Conservation (phyloP, 2,113 vertebrate genomes). For the Athene cunicularia region DNA sequence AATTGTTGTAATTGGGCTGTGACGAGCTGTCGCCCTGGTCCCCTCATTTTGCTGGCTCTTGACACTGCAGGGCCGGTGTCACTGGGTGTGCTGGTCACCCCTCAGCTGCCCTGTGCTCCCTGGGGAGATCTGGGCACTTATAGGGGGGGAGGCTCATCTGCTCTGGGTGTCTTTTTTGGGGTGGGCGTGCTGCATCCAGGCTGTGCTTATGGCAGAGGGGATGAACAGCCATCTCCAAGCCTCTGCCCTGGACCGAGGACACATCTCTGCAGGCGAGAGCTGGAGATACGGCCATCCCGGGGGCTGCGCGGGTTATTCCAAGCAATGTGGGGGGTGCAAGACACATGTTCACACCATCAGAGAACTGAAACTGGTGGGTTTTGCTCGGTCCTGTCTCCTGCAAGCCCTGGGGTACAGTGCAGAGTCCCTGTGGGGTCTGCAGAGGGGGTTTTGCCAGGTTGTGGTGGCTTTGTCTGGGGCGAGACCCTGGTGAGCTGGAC, state of each 20-base stretch:
- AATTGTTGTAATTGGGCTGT: background rate
- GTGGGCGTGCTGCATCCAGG: fast-evolving
- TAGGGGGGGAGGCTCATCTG: fast-evolving
- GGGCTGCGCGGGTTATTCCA: fast-evolving
- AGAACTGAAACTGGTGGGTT: background rate
- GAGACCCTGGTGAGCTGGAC: fast-evolving
- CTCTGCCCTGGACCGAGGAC: too few relatives aligned
- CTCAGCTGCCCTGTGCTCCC: background rate
- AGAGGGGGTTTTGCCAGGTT: background rate
- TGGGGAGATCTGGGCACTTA: background rate
- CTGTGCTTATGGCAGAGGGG: background rate
- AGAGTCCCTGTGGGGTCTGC: background rate
- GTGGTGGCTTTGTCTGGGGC: background rate
- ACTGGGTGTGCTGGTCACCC: fast-evolving
- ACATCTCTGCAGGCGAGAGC: background rate
- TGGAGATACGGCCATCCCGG: background rate
- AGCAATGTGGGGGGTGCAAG: background rate
- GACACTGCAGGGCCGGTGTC: fast-evolving
- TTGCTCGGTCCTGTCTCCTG: background rate
- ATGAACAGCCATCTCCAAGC: background rate
- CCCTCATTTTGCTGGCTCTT: background rate
- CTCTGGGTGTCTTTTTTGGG: background rate
- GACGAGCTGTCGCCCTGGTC: background rate
- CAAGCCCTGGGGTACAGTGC: fast-evolving
- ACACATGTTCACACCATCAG: background rate